These are phyloP conservation scores for Synergus umbraculus DNA, from an alignment of 2,888 invertebrate species.

Conservation along the genomic window DNA sequence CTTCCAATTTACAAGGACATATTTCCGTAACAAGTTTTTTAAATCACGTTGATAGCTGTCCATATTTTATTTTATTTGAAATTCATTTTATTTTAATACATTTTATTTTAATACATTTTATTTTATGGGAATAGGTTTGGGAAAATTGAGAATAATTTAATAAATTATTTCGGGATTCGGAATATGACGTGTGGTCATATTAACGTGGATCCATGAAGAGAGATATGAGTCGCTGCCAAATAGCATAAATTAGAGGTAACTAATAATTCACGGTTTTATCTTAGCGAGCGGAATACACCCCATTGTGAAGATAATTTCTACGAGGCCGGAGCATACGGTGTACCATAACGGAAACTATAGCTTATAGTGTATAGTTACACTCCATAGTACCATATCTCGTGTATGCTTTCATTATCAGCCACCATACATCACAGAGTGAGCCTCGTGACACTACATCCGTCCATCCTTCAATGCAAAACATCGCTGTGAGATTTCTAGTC, in stretches of 20 bases:
- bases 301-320: conserved; percentile 64
- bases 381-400: conserved; percentile 64
- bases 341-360: conserved; percentile 69
- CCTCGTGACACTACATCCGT: conserved; percentile 73
- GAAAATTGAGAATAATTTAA: background rate
- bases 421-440: conserved; percentile 72
- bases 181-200: background rate
- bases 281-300: conserved; percentile 54
- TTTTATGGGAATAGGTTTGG: background rate
- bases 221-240: conserved; percentile 54
- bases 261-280: conserved; percentile 72
- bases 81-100: background rate
- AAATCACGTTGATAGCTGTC: background rate
- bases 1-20: conserved; percentile 3
- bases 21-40: background rate
- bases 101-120: background rate
- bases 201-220: conserved; percentile 21
- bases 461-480: conserved; percentile 69
- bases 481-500: background rate
- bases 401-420: conserved; percentile 76
- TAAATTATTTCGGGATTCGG: background rate
- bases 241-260: conserved; percentile 63
- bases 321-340: conserved; percentile 48
- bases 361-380: conserved; percentile 59
- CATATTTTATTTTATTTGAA: background rate